Evolutionary conservation across 2,888 invertebrate species (phyloP).

Genomic region (Phengaris alcon): DNA sequence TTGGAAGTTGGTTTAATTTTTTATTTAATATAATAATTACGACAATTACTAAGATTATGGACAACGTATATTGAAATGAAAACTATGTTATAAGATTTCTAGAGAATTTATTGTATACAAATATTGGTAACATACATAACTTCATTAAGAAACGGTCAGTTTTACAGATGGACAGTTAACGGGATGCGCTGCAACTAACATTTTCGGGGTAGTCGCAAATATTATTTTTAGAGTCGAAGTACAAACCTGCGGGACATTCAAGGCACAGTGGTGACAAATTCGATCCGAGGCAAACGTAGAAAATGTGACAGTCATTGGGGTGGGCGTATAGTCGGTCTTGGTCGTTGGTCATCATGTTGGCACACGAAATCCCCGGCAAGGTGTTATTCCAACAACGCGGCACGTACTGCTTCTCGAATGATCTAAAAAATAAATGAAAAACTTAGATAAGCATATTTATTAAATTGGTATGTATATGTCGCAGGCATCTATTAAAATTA

Average conservation of each 20-base stretch:
- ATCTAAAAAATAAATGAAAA: neutral
- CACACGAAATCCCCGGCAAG: constrained; percentile 44
- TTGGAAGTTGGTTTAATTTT: too few species aligned
- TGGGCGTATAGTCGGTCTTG: constrained; percentile 35
- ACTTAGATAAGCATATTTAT: neutral
- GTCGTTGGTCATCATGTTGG: constrained; percentile 20
- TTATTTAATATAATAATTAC: too few species aligned
- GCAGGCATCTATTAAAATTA: too few species aligned
- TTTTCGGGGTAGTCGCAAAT: constrained; percentile 36
- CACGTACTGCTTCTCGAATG: constrained; percentile 30
- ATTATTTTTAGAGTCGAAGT: constrained; percentile 37
- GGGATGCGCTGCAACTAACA: constrained; percentile 32
- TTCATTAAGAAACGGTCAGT: neutral
- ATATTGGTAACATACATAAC: neutral
- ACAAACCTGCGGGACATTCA: constrained; percentile 40
- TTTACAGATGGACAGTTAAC: neutral
- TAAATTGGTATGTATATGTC: too few species aligned
- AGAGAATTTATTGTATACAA: neutral
- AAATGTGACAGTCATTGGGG: constrained; percentile 44
- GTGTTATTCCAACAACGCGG: constrained; percentile 42
- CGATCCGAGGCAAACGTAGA: constrained; percentile 43
- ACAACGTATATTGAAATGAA: neutral
- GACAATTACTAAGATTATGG: neutral
- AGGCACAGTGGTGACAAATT: constrained; percentile 40
- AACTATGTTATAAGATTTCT: neutral